Evolutionary conservation across 2,888 invertebrate species (phyloP), one percentile per base, ranked within the genome.

Genomic region (Strigamia transsilvanica): DNA sequence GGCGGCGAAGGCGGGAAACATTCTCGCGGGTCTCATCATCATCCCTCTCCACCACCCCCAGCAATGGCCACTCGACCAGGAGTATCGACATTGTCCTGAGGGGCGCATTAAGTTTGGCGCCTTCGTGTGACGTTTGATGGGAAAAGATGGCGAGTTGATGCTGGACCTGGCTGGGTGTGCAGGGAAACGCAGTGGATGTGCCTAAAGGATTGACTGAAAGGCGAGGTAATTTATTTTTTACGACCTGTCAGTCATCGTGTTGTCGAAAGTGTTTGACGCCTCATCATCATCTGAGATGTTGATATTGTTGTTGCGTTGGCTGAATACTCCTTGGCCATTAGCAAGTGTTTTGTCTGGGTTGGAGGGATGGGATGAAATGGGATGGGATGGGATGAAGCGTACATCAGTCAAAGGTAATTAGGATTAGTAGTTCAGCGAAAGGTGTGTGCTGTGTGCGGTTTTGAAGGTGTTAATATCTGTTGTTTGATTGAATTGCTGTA

Each of bases 51-150:
- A 46, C 46, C 46, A 46, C 46, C 46, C 46, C 46, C 46, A 46
- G 46, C 46, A 46, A 46, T 46, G 46, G 46, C 46, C 46, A 46
- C 46, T 46, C 15, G 46, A 46, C 46, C 46, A 38, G 38, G 38
- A 38, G 38, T 38, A 38, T 38, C 38, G 38, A 38, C 38, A 46
- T 46, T 46, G 46, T 46, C 46, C 46, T 46, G 15, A 46, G 46
- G 46, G 46, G 46, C 46, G 46, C 46, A 46, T 46, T 46, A 46
- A 46, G 46, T 46, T 46, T 46, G 46, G 46, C 46, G 46, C 46
- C 46, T 46, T n/a, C 15, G n/a, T 46, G 46, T 15, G 46, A n/a
- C 46, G 46, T n/a, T 46, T 46, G 46, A 46, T 46, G 46, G 46
- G 46, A n/a, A 46, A 46, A 46, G 46, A 46, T 46, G 46, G 46